Conservation (phyloP, 2,797 vertebrate genomes). For the Gymnothorax javanicus region DNA sequence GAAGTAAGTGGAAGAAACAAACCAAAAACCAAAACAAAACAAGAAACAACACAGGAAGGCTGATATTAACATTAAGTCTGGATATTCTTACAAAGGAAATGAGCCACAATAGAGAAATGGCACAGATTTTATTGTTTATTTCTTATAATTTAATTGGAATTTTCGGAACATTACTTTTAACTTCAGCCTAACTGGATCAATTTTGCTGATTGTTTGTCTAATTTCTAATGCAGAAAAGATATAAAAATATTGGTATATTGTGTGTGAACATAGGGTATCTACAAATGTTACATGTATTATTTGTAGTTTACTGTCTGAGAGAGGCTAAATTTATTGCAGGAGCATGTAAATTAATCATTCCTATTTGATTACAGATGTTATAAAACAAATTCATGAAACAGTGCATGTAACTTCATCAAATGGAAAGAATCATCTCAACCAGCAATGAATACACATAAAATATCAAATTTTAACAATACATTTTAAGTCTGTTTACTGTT, state of each 20-base stretch:
- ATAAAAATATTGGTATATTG: neutral
- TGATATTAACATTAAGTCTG: neutral
- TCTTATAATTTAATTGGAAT: too few relatives aligned
- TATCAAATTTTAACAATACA: neutral
- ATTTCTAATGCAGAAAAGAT: neutral
- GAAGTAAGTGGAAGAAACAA: conserved; percentile 42
- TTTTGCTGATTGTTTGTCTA: neutral
- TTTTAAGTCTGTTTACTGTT: too few relatives aligned
- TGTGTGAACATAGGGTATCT: neutral
- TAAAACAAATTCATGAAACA: neutral
- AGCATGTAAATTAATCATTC: neutral
- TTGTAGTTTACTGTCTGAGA: neutral
- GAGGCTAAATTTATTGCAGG: neutral
- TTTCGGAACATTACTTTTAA: neutral
- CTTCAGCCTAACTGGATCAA: neutral
- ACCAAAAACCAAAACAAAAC: conserved; percentile 23
- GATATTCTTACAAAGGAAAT: conserved; percentile 4
- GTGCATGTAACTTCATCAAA: neutral
- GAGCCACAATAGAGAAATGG: neutral
- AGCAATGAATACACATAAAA: neutral
- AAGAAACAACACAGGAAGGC: neutral
- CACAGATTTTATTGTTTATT: neutral
- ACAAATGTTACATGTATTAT: neutral
- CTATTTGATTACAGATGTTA: neutral
- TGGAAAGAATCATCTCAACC: neutral